Conservation (phyloP, 2,113 vertebrate species). For the Tiliqua scincoides region DNA sequence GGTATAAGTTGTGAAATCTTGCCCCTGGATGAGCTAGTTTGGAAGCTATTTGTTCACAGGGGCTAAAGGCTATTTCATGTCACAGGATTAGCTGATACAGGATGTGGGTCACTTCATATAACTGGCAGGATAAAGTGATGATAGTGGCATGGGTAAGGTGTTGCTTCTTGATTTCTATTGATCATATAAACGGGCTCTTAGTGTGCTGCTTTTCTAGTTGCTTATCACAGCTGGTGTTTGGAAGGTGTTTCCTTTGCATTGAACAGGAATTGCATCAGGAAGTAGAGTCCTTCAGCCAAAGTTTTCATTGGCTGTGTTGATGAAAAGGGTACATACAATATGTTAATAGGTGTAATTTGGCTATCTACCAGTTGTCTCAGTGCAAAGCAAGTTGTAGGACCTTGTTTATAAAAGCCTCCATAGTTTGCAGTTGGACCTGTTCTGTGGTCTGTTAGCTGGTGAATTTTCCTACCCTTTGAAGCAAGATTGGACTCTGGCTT, state of each 20-base stretch:
- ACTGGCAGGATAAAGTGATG: background rate
- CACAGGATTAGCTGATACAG: background rate
- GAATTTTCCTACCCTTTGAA: background rate
- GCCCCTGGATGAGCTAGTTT: background rate
- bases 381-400: background rate
- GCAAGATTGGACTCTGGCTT: background rate
- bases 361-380: background rate
- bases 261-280: background rate
- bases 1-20: too few relatives aligned
- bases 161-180: background rate
- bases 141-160: background rate
- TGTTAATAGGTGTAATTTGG: background rate
- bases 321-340: background rate
- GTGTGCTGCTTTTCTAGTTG: background rate
- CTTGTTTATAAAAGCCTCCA: background rate
- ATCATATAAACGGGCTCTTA: background rate
- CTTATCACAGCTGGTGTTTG: background rate
- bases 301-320: background rate
- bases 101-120: too few relatives aligned
- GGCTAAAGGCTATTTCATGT: background rate
- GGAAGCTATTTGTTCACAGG: background rate
- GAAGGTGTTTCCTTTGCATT: background rate
- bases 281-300: background rate
- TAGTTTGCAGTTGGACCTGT: background rate
- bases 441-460: background rate